Percentiles rank a stretch among this genome's conserved stretches.
Evolutionary conservation across 2,113 vertebrate species (phyloP).

Genomic region (Chionis minor): DNA sequence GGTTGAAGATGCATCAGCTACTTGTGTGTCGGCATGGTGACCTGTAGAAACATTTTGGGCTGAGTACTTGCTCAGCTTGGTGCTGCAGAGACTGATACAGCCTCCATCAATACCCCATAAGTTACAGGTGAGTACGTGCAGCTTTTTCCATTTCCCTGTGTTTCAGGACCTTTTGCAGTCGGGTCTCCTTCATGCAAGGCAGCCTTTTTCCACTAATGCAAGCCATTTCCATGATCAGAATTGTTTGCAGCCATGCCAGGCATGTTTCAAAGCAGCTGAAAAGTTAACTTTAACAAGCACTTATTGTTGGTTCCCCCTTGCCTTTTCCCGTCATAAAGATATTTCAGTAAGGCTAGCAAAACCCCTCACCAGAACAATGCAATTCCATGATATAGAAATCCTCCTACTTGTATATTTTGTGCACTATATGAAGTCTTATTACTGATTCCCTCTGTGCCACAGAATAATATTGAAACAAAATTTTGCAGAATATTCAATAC

Average conservation of each 20-base stretch:
- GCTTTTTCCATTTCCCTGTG: background rate
- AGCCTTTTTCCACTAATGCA: background rate
- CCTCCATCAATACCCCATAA: accelerated
- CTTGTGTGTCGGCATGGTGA: background rate
- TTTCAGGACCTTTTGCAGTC: background rate
- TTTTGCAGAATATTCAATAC: background rate
- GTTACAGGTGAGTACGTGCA: background rate
- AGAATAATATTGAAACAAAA: background rate
- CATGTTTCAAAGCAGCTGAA: background rate
- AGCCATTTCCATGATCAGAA: background rate
- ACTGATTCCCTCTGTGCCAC: background rate
- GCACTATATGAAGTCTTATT: background rate
- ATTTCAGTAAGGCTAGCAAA: background rate
- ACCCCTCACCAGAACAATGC: accelerated
- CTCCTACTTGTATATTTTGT: background rate
- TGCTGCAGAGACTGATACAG: background rate
- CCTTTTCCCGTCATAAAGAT: background rate
- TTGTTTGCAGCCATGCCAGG: background rate
- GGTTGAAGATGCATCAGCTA: background rate
- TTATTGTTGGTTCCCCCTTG: background rate
- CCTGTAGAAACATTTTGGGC: background rate
- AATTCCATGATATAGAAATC: background rate
- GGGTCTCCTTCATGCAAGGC: background rate
- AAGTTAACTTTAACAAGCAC: background rate
- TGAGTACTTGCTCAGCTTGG: background rate